A percentile compares a stretch with the other conserved stretches of the same genome.
phyloP scores from a whole-genome alignment of 2,888 invertebrate species.

The Ctena decussata region DNA sequence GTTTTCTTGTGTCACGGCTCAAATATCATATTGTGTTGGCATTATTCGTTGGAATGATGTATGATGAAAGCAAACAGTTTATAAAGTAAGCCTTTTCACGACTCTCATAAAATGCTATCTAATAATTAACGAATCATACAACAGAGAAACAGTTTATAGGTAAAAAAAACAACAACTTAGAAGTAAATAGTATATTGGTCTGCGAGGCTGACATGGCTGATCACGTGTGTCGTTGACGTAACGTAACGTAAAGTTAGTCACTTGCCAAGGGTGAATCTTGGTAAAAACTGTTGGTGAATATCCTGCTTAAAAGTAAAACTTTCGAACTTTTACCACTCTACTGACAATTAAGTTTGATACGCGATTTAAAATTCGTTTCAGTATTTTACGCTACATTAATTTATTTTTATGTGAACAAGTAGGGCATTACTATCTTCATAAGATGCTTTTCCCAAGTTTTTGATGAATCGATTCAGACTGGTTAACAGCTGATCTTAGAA shows the following conservation, averaged over 20 bases:
- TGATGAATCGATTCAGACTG: not conserved
- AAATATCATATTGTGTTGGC: no score
- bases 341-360: not conserved
- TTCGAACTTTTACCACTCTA: not conserved
- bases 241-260: not conserved
- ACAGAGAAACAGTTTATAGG: no score
- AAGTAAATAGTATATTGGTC: no score
- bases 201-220: no score
- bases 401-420: not conserved
- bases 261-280: not conserved
- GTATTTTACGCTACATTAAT: not conserved
- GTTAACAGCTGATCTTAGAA: not conserved
- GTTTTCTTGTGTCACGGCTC: no score
- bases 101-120: no score
- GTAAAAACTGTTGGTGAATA: not conserved
- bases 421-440: not conserved
- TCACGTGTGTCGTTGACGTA: no score
- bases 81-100: no score
- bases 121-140: no score
- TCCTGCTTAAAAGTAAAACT: not conserved
- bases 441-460: not conserved
- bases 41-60: no score
- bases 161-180: no score
- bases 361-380: not conserved
- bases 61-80: no score